Evolutionary conservation across 2,888 invertebrate genomes (phyloP), one percentile per base, ranked within the genome.

Genomic region (Lasius fuliginosus): DNA sequence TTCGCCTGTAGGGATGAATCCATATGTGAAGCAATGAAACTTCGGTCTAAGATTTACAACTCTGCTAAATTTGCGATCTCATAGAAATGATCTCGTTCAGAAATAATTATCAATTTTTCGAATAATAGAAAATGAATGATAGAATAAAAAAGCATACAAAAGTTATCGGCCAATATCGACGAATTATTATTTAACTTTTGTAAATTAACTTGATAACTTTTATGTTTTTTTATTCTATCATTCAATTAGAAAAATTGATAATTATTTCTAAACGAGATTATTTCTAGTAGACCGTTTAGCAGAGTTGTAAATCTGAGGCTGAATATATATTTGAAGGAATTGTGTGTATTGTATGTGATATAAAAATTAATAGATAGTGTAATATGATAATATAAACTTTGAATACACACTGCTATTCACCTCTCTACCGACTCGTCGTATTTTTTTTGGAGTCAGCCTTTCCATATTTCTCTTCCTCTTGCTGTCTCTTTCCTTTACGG

Each of bases 391-490:
- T 5, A n/a, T 5, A 46, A 33, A 33, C 56, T 46, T 23, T 12
- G 49, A 23, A 75, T 18, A 18, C 49, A 53, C 46, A 58, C 33
- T 30, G 46, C 67, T 27, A n/a, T 40, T 30, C 33, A 33, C 69
- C 30, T 27, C 65, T 30, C 15, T n/a, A 49, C 40, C 30, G 42
- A 46, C 53, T 33, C 53, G n/a, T 85, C 76, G 74, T 85, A 87
- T 76, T 85, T 85, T 86, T 75, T 67, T 67, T 40, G 53, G 0
- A 53, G 8, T 40, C 83, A 27, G 40, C 36, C 56, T 68, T 83
- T 83, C 42, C 86, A 62, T 12, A 42, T 81, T 86, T 82, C 73
- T 76, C 62, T 81, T 79, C 73, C 79, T 76, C 75, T 67, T 74
- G 11, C 23, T 33, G 53, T 71, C 49, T 73, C 56, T 53, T 74